These are phyloP conservation scores for Euphonia xanthogaster DNA, from an alignment of 2,797 vertebrate genomes.

Conservation along the genomic window DNA sequence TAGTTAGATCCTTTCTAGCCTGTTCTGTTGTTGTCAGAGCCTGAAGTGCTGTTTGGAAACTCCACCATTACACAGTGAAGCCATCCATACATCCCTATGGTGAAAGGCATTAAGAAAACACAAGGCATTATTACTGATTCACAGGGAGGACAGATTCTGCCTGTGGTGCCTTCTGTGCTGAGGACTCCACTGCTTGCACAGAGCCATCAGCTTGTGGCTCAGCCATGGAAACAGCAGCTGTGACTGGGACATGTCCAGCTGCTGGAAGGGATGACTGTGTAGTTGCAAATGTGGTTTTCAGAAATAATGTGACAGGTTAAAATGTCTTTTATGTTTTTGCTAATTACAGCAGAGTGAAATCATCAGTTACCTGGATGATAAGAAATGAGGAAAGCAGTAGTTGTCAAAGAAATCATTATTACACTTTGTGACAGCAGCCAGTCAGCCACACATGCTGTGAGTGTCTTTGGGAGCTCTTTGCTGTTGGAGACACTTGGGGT, in stretches of 20 bases:
- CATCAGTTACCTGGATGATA: background rate
- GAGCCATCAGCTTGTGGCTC: background rate
- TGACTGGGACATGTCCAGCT: background rate
- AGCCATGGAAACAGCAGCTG: background rate
- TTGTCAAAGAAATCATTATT: background rate
- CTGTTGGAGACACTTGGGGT: background rate
- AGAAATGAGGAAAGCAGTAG: background rate
- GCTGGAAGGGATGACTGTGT: background rate
- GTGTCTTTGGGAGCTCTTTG: background rate
- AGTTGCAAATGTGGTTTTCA: background rate
- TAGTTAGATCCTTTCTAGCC: background rate
- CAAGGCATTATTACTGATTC: background rate
- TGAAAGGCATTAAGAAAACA: background rate
- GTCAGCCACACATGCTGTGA: background rate
- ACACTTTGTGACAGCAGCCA: background rate
- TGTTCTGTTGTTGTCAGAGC: background rate
- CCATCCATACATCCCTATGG: fast-evolving
- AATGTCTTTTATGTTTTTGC: background rate
- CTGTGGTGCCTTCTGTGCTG: background rate
- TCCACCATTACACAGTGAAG: background rate
- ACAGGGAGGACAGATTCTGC: background rate
- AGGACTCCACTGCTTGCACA: background rate
- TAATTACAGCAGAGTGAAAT: background rate
- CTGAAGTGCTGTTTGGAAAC: background rate
- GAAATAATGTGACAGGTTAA: background rate